Conservation (phyloP, 2,797 vertebrate genomes). For the Aplochiton taeniatus region DNA sequence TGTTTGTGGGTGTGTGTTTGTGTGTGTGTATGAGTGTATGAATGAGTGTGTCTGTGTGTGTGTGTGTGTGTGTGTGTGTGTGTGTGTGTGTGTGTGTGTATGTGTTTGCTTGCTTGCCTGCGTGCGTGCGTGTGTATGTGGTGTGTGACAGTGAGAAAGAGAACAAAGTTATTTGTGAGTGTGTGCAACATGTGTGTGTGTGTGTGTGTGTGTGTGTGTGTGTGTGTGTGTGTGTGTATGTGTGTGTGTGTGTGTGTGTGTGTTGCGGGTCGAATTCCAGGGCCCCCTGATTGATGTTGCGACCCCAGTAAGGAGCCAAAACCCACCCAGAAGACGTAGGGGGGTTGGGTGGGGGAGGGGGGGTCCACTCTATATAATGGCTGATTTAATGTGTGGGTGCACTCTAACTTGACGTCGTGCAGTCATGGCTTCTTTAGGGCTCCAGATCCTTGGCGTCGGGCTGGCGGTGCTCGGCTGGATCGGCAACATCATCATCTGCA, state of each 20-base stretch:
- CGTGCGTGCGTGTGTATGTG: too few species aligned
- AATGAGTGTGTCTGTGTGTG: too few species aligned
- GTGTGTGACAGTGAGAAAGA: too few species aligned
- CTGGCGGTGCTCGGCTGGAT: constrained; percentile 71
- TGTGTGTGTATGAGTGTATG: too few species aligned
- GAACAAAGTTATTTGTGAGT: too few species aligned
- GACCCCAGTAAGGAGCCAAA: constrained; percentile 46
- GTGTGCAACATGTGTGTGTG: too few species aligned
- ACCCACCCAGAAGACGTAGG: constrained; percentile 58
- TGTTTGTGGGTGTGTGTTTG: too few species aligned
- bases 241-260: constrained; percentile 39
- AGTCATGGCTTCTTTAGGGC: constrained; percentile 68
- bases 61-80: constrained; percentile 39
- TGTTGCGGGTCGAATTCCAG: constrained; percentile 30
- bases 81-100: neutral
- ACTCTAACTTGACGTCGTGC: neutral
- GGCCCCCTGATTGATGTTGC: constrained; percentile 51
- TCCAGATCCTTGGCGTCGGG: constrained; percentile 71
- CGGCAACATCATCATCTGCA: constrained; percentile 71
- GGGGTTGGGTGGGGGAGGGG: constrained; percentile 23
- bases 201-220: too few species aligned
- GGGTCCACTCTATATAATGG: constrained; percentile 22
- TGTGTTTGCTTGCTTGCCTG: too few species aligned
- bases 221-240: too few species aligned
- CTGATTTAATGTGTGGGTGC: neutral